phyloP scores from a whole-genome alignment of 2,113 vertebrate species.

The Atractosteus spatula region DNA sequence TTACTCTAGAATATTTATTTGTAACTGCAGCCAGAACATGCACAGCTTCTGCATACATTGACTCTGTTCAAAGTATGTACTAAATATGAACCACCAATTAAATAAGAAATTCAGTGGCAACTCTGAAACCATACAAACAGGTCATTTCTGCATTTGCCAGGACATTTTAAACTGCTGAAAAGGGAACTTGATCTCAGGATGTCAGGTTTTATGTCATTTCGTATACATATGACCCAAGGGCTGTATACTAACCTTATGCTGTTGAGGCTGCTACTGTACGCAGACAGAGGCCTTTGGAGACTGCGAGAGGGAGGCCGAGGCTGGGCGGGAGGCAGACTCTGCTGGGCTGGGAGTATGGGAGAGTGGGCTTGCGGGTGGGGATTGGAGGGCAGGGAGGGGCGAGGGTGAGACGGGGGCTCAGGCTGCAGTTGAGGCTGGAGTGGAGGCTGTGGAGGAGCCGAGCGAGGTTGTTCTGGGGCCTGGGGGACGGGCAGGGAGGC shows the following conservation, averaged over 20 bases:
- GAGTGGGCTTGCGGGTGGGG: slow-evolving; percentile 66
- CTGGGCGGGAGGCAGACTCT: slow-evolving; percentile 62
- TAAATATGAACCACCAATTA: no score
- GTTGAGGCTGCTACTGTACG: slow-evolving; percentile 89
- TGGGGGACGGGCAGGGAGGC: slow-evolving; percentile 61
- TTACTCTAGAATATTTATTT: background rate
- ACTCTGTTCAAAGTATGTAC: no score
- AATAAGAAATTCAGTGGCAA: no score
- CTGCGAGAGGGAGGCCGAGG: slow-evolving; percentile 72
- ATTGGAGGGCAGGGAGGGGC: slow-evolving; percentile 48
- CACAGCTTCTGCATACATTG: background rate
- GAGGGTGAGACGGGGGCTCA: slow-evolving; percentile 45
- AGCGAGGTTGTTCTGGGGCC: slow-evolving; percentile 55
- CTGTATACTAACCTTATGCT: slow-evolving; percentile 77
- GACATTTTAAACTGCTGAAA: no score
- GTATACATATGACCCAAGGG: no score
- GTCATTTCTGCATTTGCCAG: no score
- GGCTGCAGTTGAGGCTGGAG: slow-evolving; percentile 46
- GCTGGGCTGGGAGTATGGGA: slow-evolving; percentile 66
- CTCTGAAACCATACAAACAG: no score
- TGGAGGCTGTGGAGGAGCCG: slow-evolving; percentile 51
- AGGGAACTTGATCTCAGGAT: no score
- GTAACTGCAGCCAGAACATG: background rate
- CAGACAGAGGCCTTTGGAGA: slow-evolving; percentile 71
- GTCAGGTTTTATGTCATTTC: no score